Evolutionary conservation across 2,888 invertebrate genomes (phyloP).

Genomic region (Drosophila eohydei): DNA sequence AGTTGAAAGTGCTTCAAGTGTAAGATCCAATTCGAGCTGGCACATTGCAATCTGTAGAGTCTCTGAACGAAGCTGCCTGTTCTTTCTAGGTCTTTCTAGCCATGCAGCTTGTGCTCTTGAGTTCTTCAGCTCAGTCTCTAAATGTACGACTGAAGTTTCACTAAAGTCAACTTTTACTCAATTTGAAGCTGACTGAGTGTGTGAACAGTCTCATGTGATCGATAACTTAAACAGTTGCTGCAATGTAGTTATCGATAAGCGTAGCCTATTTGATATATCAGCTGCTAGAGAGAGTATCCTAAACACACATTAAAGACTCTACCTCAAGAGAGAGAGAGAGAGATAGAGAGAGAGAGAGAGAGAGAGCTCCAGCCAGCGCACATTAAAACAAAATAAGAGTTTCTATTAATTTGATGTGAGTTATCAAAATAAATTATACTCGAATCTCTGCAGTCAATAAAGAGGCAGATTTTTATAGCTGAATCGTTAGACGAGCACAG

Average conservation of each 20-base stretch:
- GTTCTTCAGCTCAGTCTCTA: no score
- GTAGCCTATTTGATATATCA: neutral
- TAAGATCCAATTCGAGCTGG: no score
- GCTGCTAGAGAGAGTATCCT: neutral
- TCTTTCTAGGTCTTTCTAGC: no score
- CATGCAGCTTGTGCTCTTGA: no score
- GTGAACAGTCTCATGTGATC: no score
- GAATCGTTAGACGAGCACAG: neutral
- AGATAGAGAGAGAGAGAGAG: neutral
- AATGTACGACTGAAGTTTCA: no score
- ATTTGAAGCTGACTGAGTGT: no score
- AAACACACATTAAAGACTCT: neutral
- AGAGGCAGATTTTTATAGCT: constrained; percentile 15
- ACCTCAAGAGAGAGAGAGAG: neutral
- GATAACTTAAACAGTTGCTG: no score
- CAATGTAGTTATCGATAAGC: neutral
- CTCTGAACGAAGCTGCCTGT: no score
- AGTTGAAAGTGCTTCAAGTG: no score
- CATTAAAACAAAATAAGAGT: constrained; percentile 1
- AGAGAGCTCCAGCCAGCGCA: neutral
- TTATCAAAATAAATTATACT: constrained; percentile 5
- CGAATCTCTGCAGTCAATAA: neutral
- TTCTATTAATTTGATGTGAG: constrained; percentile 3
- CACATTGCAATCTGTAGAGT: no score
- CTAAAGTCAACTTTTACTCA: no score